Evolutionary conservation across 2,888 invertebrate genomes (phyloP).

Genomic region (Toxonevra muliebris): DNA sequence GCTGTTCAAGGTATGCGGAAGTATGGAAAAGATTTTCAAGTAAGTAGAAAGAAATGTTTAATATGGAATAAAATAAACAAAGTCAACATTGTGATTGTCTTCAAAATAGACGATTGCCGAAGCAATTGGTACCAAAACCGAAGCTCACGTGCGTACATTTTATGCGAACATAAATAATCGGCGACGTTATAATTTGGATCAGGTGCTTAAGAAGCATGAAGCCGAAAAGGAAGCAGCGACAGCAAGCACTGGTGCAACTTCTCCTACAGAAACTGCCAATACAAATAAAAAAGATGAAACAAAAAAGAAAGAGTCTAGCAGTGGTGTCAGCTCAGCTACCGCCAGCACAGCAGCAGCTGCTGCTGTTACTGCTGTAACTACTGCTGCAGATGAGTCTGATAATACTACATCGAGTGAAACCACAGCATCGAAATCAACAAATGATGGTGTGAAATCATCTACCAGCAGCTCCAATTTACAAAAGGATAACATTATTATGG

Average conservation of each 20-base stretch:
- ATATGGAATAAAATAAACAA: background rate
- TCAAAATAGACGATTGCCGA: conserved; percentile 95
- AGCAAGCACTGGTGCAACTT: conserved; percentile 29
- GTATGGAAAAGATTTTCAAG: conserved; percentile 85
- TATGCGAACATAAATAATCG: conserved; percentile 93
- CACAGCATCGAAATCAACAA: conserved; percentile 41
- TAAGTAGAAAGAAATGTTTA: conserved; percentile 65
- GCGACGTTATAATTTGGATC: conserved; percentile 87
- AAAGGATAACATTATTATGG: conserved; percentile 51
- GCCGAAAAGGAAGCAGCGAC: conserved; percentile 67
- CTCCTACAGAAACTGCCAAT: conserved; percentile 26
- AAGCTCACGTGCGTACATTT: conserved; percentile 90
- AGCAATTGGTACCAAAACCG: conserved; percentile 93
- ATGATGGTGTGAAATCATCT: conserved; percentile 41
- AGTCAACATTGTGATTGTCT: background rate
- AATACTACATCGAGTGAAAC: conserved; percentile 51
- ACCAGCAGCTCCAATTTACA: conserved; percentile 40
- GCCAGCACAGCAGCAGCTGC: conserved; percentile 59
- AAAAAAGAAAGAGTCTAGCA: conserved; percentile 20
- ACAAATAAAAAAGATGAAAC: conserved; percentile 36
- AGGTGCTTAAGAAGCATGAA: conserved; percentile 85
- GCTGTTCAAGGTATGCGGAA: conserved; percentile 89
- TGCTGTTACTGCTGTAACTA: conserved; percentile 36
- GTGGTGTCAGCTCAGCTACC: background rate
- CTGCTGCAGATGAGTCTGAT: conserved; percentile 63